A percentile compares a stretch with the other conserved stretches of the same genome.
Conservation (phyloP, 35 echinoderm and acorn worm genomes). For the Ophioderma brevispina region DNA sequence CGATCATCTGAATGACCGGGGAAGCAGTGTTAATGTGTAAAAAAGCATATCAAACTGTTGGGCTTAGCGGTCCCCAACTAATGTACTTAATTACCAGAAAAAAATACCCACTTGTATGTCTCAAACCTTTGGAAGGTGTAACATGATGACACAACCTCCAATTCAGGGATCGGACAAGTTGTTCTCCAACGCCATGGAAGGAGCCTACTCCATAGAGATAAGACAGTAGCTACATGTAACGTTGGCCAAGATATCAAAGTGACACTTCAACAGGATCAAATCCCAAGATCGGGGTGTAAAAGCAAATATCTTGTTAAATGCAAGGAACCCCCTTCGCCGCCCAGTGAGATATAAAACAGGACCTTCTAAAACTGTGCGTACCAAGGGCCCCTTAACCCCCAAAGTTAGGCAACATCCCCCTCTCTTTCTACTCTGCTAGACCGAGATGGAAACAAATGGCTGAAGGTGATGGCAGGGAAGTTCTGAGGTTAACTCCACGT, state of each 20-base stretch:
- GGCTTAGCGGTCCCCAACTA: too few relatives aligned
- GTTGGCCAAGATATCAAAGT: not conserved
- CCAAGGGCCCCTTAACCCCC: too few relatives aligned
- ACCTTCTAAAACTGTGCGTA: not conserved
- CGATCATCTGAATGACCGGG: too few relatives aligned
- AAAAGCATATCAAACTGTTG: too few relatives aligned
- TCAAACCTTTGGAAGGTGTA: not conserved
- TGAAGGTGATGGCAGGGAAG: conserved; percentile 67
- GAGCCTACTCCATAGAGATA: not conserved
- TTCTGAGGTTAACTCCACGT: conserved; percentile 85
- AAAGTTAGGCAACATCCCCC: not conserved
- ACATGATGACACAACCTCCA: not conserved
- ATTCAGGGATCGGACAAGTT: not conserved
- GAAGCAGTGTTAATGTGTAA: too few relatives aligned
- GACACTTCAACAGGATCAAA: not conserved
- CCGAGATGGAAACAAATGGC: conserved; percentile 94
- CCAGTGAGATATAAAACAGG: not conserved
- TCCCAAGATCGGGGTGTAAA: not conserved
- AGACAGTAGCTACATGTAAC: not conserved
- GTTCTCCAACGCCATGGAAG: not conserved
- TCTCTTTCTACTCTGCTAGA: conserved; percentile 56
- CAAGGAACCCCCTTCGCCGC: not conserved
- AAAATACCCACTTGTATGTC: not conserved
- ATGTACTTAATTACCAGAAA: too few relatives aligned
- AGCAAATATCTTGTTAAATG: not conserved